Evolutionary conservation across 1,140 invertebrate species (phyloP), one percentile per base, ranked within the genome.

Genomic region (Charaxes varanes): DNA sequence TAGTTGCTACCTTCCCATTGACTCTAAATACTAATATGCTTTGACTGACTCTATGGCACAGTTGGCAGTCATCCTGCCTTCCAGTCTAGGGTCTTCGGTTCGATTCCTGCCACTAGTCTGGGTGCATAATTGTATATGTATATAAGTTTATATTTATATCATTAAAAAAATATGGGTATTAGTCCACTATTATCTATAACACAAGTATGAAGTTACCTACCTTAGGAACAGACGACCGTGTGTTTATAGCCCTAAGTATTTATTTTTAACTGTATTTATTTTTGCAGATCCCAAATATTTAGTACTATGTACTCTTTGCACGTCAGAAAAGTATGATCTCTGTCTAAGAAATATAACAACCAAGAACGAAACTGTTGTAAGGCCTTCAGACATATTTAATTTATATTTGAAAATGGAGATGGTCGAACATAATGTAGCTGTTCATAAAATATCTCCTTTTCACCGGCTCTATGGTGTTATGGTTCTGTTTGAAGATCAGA

Each of bases 391-490:
- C 12, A 30, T 62, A 31, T 66, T 76, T 34, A 49, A 44, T 7
- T 38, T 41, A n/a, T 31, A 66, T 35, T 53, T 80, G 10, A 37
- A 58, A 17, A 69, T 80, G 63, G 50, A 65, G n/a, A 17, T 65
- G n/a, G 38, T 34, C 16, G 33, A 43, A 2, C 28, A 53, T 0
- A 66, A 66, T 36, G 18, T 69, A 33, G 31, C 61, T 5, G 41
- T 77, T 32, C 45, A 64, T 26, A 74, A 45, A 26, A 36, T 23
- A 15, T 67, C 65, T 10, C 65, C 69, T 3, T 61, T 58, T 28
- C 65, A 77, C 31, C 19, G 48, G 11, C 32, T 78, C 3, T 41
- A 76, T 56, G 71, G 77, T 4, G 35, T 72, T 4, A 63, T 70
- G 53, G 23, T 74, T 13, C 23, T 68, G 10, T 52, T 54, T 30